Base-by-base conservation (phyloP, 2,113 vertebrate genomes). In the Strigops habroptila region DNA sequence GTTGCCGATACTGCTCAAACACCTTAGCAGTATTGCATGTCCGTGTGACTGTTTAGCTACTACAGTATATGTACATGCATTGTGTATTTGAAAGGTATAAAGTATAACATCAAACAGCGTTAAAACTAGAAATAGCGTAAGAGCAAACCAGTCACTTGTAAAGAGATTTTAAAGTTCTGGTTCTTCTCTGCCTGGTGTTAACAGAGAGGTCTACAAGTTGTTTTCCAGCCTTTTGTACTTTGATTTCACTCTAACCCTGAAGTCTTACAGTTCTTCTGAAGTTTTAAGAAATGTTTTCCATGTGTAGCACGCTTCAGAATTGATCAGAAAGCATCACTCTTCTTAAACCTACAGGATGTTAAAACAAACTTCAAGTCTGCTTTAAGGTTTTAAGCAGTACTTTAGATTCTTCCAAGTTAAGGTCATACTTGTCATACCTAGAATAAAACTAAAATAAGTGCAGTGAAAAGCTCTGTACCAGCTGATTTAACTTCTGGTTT, bases 401-500 rank as follows among this genome's bases (percentile, higher is more conserved):
- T 96, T 91, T 7, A 80, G 57, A 81, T 84, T 79, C 71, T 90
- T 94, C 62, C 59, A 81, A 75, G 59, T 86, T 67, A 71, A 79
- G 53, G 57, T 94, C 48, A 39, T 90, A 52, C 18, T 84, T 88
- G n/a, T 83, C 17, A 25, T 89, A 94, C 84, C 59, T 93, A 77
- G 69, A 94, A 55, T 73, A 77, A 91, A 94, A 93, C 35, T 48
- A 68, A 85, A 91, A 44, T 74, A 49, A 93, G 27, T 76, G 53
- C 48, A 70, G 63, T 70, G 73, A 95, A 86, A 92, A 96, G 51
- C 39, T 52, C 52, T 70, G 63, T 93, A 87, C 81, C 69, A 82
- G 49, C 85, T 94, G 65, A 93, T 94, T 86, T 53, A 92, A 95
- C 79, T 96, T 78, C 86, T 97, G 82, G 27, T 86, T 93, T 86